Evolutionary conservation across 2,113 vertebrate species (phyloP).

Genomic region (Pelmatolapia mariae): DNA sequence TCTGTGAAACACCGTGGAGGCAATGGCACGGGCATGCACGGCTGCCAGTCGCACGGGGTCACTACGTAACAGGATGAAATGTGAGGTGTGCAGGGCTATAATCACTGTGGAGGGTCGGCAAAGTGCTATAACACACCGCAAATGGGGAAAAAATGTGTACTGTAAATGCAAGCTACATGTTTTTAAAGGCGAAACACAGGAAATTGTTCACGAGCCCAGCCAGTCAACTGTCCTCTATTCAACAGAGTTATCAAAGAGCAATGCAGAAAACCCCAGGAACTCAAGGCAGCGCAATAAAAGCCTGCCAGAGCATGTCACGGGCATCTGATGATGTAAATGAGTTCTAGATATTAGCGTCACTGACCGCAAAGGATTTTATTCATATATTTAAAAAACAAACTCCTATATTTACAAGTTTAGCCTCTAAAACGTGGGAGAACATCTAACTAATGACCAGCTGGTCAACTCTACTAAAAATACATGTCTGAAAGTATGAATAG

Average conservation of each 20-base stretch:
- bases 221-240: background rate
- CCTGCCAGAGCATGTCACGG: background rate
- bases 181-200: background rate
- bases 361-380: background rate
- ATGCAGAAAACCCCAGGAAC: background rate
- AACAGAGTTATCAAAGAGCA: background rate
- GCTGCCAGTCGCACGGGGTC: too few relatives aligned
- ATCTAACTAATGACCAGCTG: background rate
- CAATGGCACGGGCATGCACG: too few relatives aligned
- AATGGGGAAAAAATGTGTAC: accelerated
- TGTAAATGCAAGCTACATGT: background rate
- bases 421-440: accelerated
- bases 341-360: background rate
- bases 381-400: background rate
- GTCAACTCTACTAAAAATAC: background rate
- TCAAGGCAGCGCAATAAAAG: background rate
- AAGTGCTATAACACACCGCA: background rate
- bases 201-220: background rate
- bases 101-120: background rate
- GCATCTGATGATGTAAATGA: background rate
- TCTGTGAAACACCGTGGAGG: accelerated
- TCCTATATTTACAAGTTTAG: background rate
- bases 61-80: too few relatives aligned
- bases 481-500: accelerated
- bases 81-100: background rate